Conservation (phyloP, 2,797 vertebrate genomes). For the Nyctibius grandis region DNA sequence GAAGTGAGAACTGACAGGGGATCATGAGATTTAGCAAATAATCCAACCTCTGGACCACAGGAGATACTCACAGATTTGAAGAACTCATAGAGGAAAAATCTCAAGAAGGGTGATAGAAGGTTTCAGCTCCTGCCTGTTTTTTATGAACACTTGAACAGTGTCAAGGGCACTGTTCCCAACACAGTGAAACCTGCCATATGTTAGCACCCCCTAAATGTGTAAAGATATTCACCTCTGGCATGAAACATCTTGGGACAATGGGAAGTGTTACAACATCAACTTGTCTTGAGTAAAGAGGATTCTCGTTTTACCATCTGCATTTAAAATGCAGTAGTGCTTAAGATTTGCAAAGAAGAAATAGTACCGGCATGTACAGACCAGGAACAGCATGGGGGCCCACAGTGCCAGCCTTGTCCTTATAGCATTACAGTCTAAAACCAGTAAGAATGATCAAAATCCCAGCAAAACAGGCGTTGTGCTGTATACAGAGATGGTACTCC, state of each 20-base stretch:
- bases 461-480: background rate
- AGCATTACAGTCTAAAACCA: background rate
- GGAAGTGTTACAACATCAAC: background rate
- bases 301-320: background rate
- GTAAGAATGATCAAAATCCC: background rate
- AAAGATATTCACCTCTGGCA: conserved; percentile 52
- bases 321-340: background rate
- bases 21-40: background rate
- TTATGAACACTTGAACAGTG: background rate
- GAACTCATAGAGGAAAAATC: background rate
- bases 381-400: rapidly evolving
- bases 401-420: background rate
- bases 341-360: background rate
- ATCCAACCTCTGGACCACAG: background rate
- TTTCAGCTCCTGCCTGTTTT: background rate
- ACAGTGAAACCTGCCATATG: conserved; percentile 11
- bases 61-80: background rate
- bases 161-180: conserved; percentile 9
- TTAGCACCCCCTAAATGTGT: background rate
- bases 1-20: background rate
- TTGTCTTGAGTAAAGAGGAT: background rate
- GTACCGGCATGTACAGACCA: background rate
- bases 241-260: conserved; percentile 37
- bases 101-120: background rate
- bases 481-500: background rate